phyloP scores from a whole-genome alignment of 2,113 vertebrate genomes.

The Micronycteris hirsuta region DNA sequence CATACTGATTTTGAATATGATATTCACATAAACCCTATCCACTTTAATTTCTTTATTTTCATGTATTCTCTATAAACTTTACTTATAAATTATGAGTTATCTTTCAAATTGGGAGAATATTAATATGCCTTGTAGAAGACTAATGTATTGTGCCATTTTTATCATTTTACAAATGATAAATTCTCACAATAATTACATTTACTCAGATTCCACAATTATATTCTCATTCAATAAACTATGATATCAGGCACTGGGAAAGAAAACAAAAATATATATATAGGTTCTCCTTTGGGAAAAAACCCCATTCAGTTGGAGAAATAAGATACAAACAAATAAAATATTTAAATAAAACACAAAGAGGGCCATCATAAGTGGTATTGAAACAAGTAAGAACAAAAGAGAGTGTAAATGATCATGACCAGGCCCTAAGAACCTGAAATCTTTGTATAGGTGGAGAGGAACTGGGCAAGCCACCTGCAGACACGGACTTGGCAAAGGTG shows the following conservation, averaged over 20 bases:
- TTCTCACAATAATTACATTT: slow-evolving; percentile 3
- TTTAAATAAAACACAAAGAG: not conserved
- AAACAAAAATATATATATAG: not conserved
- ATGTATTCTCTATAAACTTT: not conserved
- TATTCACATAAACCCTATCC: not conserved
- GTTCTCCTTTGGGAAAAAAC: not conserved
- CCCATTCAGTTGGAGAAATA: not conserved
- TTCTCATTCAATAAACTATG: not conserved
- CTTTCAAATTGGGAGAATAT: not conserved
- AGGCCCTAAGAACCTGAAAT: not conserved
- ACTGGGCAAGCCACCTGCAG: not conserved
- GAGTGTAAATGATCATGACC: not conserved
- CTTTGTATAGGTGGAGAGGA: too few species aligned
- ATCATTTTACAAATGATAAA: not conserved
- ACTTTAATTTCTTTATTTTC: not conserved
- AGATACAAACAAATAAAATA: not conserved
- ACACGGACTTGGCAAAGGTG: not conserved
- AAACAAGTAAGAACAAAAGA: not conserved
- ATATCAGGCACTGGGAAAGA: not conserved
- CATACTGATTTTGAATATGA: not conserved
- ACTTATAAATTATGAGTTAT: not conserved
- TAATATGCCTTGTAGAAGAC: not conserved
- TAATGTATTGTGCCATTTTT: not conserved
- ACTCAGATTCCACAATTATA: not conserved
- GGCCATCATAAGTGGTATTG: not conserved